Percentiles rank a stretch among this genome's conserved stretches.
These are phyloP conservation scores for Aleiodes testaceus DNA, from an alignment of 2,888 invertebrate species.

Conservation along the genomic window DNA sequence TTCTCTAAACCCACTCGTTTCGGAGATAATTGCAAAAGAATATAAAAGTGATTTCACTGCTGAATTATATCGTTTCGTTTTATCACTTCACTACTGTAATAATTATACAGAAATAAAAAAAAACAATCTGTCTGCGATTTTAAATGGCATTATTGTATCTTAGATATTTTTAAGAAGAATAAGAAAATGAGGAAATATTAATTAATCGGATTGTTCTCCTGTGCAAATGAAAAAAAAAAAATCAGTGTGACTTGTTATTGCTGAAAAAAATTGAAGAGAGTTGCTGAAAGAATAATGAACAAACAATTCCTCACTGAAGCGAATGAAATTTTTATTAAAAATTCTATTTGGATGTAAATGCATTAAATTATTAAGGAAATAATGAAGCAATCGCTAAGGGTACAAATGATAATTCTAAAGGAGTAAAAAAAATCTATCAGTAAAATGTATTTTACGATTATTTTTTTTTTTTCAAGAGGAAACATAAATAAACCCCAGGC, in stretches of 20 bases:
- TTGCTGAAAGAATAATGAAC: slow-evolving; percentile 41
- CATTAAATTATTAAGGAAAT: slow-evolving; percentile 60
- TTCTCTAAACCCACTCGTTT: too few relatives aligned
- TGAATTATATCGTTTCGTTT: too few relatives aligned
- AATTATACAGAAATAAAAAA: background rate
- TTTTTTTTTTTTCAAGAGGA: slow-evolving; percentile 13
- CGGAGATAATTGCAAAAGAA: too few relatives aligned
- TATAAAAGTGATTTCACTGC: too few relatives aligned
- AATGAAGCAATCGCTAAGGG: slow-evolving; percentile 47
- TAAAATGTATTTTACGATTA: slow-evolving; percentile 15
- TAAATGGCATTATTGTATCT: slow-evolving; percentile 36
- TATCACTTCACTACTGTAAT: too few relatives aligned
- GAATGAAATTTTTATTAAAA: slow-evolving; percentile 56
- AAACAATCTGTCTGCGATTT: slow-evolving; percentile 36
- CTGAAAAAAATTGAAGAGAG: background rate
- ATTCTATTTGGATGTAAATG: slow-evolving; percentile 69
- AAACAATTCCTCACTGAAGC: slow-evolving; percentile 57
- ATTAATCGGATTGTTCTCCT: too few relatives aligned
- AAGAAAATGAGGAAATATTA: slow-evolving; percentile 7
- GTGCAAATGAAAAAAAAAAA: slow-evolving; percentile 32
- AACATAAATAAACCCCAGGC: slow-evolving; percentile 38
- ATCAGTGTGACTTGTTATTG: slow-evolving; percentile 39
- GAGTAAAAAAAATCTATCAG: slow-evolving; percentile 45
- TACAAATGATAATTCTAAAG: slow-evolving; percentile 52
- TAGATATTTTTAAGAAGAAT: slow-evolving; percentile 12